These are phyloP conservation scores for Drosophila tropicalis DNA, from an alignment of 1,140 invertebrate genomes.

Conservation along the genomic window DNA sequence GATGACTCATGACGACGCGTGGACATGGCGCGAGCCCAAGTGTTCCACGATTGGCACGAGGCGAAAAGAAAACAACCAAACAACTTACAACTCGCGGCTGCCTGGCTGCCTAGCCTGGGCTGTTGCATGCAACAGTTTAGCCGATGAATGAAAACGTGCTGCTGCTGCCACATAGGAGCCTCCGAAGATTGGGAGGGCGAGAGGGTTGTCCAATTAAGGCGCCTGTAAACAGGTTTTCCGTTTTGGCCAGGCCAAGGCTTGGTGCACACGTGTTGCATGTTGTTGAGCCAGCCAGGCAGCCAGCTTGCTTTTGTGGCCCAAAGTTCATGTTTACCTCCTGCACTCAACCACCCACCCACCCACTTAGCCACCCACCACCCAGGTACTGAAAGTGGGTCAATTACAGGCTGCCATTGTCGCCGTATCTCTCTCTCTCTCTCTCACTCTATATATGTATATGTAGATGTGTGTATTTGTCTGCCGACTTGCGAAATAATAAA, in stretches of 20 bases:
- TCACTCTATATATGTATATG: too few species aligned
- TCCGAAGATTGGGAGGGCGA: neutral
- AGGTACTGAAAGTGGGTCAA: constrained; percentile 63
- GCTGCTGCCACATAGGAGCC: constrained; percentile 27
- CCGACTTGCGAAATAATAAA: constrained; percentile 74
- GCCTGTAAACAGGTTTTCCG: constrained; percentile 67
- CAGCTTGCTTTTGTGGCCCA: constrained; percentile 19
- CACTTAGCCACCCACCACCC: constrained; percentile 33
- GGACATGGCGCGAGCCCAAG: constrained; percentile 32
- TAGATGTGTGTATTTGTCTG: constrained; percentile 31
- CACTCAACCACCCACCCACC: constrained; percentile 21
- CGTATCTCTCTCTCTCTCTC: constrained; percentile 20
- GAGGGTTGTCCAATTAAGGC: constrained; percentile 62
- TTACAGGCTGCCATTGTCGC: constrained; percentile 77
- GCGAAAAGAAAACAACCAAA: constrained; percentile 40
- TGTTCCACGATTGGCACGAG: constrained; percentile 41
- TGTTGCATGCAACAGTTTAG: constrained; percentile 66
- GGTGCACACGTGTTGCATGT: constrained; percentile 57
- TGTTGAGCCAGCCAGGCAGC: constrained; percentile 16
- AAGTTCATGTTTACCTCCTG: constrained; percentile 59
- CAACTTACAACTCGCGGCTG: constrained; percentile 62
- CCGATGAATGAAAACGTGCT: constrained; percentile 74
- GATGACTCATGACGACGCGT: constrained; percentile 34
- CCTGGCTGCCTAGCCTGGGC: neutral
- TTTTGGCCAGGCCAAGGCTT: constrained; percentile 43